phyloP scores from a whole-genome alignment of 2,113 vertebrate species.

The Hiodon tergisus region DNA sequence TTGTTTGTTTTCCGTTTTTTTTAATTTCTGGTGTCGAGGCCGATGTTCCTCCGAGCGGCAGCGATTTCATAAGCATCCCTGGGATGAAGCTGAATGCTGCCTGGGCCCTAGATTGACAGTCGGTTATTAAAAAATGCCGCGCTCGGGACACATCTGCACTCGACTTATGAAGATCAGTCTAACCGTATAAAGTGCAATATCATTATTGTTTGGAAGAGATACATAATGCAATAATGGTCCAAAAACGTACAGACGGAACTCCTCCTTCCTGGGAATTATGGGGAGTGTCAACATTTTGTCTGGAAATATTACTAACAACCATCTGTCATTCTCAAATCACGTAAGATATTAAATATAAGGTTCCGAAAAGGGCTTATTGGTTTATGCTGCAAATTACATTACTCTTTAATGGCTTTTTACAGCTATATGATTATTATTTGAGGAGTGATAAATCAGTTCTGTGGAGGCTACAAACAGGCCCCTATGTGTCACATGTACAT shows the following conservation, averaged over 20 bases:
- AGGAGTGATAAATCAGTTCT: conserved; percentile 50
- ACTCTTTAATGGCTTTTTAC: conserved; percentile 51
- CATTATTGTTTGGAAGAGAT: conserved; percentile 57
- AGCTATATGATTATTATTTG: conserved; percentile 54
- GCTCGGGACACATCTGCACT: conserved; percentile 60
- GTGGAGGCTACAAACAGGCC: conserved; percentile 41
- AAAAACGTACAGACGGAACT: conserved; percentile 45
- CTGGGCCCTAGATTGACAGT: conserved; percentile 61
- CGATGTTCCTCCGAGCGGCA: conserved; percentile 41
- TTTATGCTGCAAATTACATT: conserved; percentile 58
- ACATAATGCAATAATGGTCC: conserved; percentile 57
- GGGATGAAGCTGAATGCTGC: conserved; percentile 38
- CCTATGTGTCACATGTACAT: conserved; percentile 33
- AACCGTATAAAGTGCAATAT: conserved; percentile 60
- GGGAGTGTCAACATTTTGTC: conserved; percentile 40
- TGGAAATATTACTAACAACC: conserved; percentile 41
- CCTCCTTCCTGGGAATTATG: conserved; percentile 44
- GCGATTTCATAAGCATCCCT: conserved; percentile 50
- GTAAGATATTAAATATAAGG: conserved; percentile 56
- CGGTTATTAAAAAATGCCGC: conserved; percentile 63
- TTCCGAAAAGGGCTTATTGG: conserved; percentile 53
- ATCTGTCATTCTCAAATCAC: conserved; percentile 43
- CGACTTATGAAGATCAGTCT: conserved; percentile 57
- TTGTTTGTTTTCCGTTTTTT: not conserved
- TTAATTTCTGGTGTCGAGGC: not conserved